Evolutionary conservation across 2,888 invertebrate genomes (phyloP), one percentile per base, ranked within the genome.

Genomic region (Quadriops clusia): DNA sequence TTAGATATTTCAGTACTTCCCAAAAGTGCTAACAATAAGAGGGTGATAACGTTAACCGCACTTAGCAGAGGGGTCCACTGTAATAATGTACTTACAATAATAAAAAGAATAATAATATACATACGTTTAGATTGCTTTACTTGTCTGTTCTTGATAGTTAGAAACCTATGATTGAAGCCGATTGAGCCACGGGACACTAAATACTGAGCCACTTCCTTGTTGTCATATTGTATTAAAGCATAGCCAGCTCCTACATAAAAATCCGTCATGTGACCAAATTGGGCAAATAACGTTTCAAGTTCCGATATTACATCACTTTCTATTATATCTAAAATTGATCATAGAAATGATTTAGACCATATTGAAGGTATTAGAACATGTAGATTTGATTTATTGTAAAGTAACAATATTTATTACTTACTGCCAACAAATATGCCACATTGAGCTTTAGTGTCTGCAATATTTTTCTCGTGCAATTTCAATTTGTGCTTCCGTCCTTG

Each of bases 171-270:
- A 22, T 39, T 37, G 24, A 51, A 39, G 28, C 28, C 28, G 26
- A 51, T 38, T 8, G 28, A 26, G 16, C 32, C 38, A 17, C 35
- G 38, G 34, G 39, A 23, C 18, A 52, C 36, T 14, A 53, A 37
- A 15, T 43, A 39, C 30, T 46, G 36, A 8, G 45, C 53, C n/a
- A 42, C 22, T 15, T 33, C 27, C 17, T 43, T 38, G 18, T 45
- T 43, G 4, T 42, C 39, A 38, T 47, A 56, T 30, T 54, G 51
- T 6, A 54, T 28, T 20, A 54, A 42, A n/a, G 45, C 38, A 42
- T 48, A 41, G 8, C 46, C 28, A 13, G 33, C 27, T 4, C 37
- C 40, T 24, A 43, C 34, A 39, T 39, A 36, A 35, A 34, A 32
- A 26, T 43, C 39, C 10, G 24, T 33, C 18, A 48, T 41, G 31